These are phyloP conservation scores for Paratilapia polleni DNA, from an alignment of 2,113 vertebrate species.

Conservation along the genomic window DNA sequence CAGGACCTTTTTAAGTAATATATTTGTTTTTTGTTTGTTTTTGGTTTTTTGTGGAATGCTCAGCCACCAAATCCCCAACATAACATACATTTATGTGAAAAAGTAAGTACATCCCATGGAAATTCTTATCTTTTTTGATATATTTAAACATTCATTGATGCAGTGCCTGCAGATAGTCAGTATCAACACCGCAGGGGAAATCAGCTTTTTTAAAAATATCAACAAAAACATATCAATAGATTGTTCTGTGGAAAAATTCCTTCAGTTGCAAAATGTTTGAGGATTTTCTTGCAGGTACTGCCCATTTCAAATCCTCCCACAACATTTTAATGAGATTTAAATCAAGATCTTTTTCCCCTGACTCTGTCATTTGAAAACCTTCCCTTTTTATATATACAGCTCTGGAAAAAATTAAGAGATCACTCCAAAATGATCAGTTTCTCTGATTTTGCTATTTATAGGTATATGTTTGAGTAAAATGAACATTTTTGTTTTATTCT, in stretches of 20 bases:
- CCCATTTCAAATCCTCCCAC: neutral
- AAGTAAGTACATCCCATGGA: neutral
- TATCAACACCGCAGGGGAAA: neutral
- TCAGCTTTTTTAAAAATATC: neutral
- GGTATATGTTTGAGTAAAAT: too few relatives aligned
- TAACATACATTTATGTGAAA: too few relatives aligned
- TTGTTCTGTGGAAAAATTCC: neutral
- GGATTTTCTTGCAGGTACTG: neutral
- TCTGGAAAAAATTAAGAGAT: too few relatives aligned
- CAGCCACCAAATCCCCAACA: too few relatives aligned
- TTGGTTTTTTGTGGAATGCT: too few relatives aligned
- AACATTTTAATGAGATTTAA: too few relatives aligned
- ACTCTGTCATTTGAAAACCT: neutral
- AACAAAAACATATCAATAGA: neutral
- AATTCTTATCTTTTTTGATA: rapidly evolving
- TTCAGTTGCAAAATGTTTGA: neutral
- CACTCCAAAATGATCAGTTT: too few relatives aligned
- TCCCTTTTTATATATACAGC: too few relatives aligned
- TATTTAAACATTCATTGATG: neutral
- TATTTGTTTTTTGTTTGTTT: too few relatives aligned
- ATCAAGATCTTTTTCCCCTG: too few relatives aligned
- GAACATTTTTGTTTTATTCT: too few relatives aligned
- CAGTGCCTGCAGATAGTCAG: neutral
- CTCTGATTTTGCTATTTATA: too few relatives aligned
- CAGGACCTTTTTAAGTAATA: neutral